Conservation (phyloP, 1,140 invertebrate genomes). For the Apis florea region DNA sequence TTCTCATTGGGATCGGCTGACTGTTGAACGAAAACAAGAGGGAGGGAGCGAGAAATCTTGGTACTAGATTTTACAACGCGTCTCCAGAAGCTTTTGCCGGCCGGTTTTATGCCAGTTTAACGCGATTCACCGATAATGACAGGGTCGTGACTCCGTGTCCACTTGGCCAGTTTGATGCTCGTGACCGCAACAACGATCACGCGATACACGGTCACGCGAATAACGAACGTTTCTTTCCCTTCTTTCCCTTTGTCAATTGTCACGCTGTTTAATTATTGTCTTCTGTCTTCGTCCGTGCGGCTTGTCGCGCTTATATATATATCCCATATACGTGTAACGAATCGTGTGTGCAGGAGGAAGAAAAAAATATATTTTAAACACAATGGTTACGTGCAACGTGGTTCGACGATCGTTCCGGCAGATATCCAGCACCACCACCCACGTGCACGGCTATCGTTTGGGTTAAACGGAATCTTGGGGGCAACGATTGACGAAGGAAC, state of each 20-base stretch:
- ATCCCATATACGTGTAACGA: background rate
- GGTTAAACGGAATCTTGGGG: background rate
- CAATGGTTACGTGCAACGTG: constrained; percentile 16
- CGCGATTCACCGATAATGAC: constrained; percentile 70
- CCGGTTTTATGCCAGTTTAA: constrained; percentile 63
- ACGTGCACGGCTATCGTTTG: constrained; percentile 18
- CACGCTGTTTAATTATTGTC: constrained; percentile 60
- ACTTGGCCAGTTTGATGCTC: constrained; percentile 63
- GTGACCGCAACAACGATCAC: constrained; percentile 47
- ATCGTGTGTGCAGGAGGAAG: constrained; percentile 33
- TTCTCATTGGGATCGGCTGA: no score
- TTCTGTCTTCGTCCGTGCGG: constrained; percentile 26
- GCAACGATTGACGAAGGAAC: constrained; percentile 3
- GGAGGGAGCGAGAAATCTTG: no score
- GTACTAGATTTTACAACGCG: constrained; percentile 45
- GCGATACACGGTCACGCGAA: constrained; percentile 64
- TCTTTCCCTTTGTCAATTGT: constrained; percentile 36
- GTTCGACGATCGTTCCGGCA: constrained; percentile 29
- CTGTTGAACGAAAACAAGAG: no score
- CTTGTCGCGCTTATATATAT: constrained; percentile 29
- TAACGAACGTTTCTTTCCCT: background rate
- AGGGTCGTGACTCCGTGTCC: constrained; percentile 60
- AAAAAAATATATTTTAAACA: background rate
- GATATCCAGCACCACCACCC: constrained; percentile 29
- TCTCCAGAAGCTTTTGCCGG: constrained; percentile 31